Percentiles rank a stretch among this genome's conserved stretches.
phyloP scores from a whole-genome alignment of 2,113 vertebrate species.

The Pangasianodon hypophthalmus region DNA sequence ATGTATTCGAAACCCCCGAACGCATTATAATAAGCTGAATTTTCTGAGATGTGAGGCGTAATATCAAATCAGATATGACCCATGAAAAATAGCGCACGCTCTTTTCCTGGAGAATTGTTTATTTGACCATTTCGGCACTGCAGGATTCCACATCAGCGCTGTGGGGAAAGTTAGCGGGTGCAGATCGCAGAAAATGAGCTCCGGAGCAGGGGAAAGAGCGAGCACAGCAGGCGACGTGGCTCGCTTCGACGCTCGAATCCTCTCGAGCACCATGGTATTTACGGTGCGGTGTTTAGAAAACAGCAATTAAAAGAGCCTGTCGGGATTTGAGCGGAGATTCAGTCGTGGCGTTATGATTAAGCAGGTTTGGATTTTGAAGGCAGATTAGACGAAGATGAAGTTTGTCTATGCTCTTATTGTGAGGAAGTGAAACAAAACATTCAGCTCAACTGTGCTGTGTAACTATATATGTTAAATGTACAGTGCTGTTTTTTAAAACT shows the following conservation, averaged over 20 bases:
- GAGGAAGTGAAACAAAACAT: background rate
- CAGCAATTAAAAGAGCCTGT: conserved; percentile 21
- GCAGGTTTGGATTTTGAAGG: background rate
- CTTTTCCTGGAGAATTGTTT: conserved; percentile 13
- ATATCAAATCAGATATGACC: background rate
- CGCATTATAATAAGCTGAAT: background rate
- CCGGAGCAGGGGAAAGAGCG: background rate
- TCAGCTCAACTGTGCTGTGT: background rate
- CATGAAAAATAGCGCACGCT: background rate
- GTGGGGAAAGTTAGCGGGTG: conserved; percentile 27
- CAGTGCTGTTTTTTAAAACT: background rate
- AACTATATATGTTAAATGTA: background rate
- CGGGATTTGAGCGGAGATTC: background rate
- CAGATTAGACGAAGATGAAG: background rate
- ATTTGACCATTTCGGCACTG: conserved; percentile 34
- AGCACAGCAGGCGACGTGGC: background rate
- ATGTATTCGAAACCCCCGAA: background rate
- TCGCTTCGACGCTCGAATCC: conserved; percentile 11
- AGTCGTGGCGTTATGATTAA: background rate
- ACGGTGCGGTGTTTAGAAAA: conserved; percentile 32
- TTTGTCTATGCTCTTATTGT: background rate
- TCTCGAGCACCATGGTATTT: conserved; percentile 12
- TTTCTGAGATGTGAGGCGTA: background rate
- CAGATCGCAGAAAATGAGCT: conserved; percentile 40
- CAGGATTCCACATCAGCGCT: background rate